These are phyloP conservation scores for Orthosia cruda DNA, from an alignment of 2,888 invertebrate species.

Conservation along the genomic window DNA sequence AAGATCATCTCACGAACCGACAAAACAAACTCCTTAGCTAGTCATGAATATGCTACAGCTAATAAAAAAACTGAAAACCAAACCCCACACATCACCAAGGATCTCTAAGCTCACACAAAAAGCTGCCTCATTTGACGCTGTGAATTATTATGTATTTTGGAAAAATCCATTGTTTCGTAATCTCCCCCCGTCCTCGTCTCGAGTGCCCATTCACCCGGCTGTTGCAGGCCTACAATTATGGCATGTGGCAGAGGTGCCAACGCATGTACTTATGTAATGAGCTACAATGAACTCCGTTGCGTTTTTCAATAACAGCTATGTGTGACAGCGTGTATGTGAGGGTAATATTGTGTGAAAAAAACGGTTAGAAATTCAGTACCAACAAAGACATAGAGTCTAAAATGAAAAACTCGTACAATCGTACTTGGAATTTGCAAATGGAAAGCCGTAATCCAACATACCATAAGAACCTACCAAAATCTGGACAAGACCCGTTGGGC, in stretches of 20 bases:
- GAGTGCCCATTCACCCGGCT: conserved; percentile 81
- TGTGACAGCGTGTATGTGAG: conserved; percentile 6
- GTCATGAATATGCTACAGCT: neutral
- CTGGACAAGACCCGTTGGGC: too few species aligned
- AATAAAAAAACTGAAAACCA: conserved; percentile 21
- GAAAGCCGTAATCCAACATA: neutral
- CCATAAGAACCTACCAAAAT: neutral
- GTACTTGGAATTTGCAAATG: neutral
- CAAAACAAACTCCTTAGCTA: neutral
- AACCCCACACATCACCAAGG: conserved; percentile 62
- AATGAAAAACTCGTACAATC: too few species aligned
- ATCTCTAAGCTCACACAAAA: conserved; percentile 84
- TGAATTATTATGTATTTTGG: conserved; percentile 91
- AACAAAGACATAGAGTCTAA: neutral
- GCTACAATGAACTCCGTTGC: conserved; percentile 68
- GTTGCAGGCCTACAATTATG: conserved; percentile 77
- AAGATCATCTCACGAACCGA: too few species aligned
- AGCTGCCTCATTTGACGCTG: conserved; percentile 89
- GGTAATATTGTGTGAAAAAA: conserved; percentile 15
- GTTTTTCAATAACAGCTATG: conserved; percentile 51
- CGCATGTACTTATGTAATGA: conserved; percentile 85
- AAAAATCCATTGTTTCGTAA: conserved; percentile 90
- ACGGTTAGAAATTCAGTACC: neutral
- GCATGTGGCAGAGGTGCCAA: conserved; percentile 83
- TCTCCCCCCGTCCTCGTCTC: conserved; percentile 87